Conservation (phyloP, 2,888 invertebrate species). For the Clanis bilineata region DNA sequence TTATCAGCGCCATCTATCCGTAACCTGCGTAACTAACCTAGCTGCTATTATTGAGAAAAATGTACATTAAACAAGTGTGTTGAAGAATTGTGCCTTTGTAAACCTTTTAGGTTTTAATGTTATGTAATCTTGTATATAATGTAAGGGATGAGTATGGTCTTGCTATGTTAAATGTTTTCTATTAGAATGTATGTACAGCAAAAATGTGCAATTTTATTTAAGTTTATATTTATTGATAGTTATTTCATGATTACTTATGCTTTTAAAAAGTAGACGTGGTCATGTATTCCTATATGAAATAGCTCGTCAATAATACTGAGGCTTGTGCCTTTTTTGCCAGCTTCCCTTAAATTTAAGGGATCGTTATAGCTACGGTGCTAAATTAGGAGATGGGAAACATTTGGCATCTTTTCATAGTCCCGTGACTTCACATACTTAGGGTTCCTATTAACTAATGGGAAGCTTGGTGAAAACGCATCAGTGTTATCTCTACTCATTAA, state of each 20-base stretch:
- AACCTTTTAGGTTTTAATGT: neutral
- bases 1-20: neutral
- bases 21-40: neutral
- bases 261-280: neutral
- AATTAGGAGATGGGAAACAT: too few species aligned
- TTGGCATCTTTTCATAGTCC: too few species aligned
- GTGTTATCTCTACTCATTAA: too few species aligned
- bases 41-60: constrained; percentile 1
- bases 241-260: neutral
- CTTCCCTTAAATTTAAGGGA: neutral
- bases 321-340: neutral
- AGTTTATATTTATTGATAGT: neutral
- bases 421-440: too few species aligned
- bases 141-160: neutral
- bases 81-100: constrained; percentile 2
- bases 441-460: too few species aligned
- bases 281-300: neutral
- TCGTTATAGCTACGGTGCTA: too few species aligned
- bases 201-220: constrained; percentile 8
- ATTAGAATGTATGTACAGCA: constrained; percentile 3
- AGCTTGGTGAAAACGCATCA: too few species aligned
- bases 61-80: neutral
- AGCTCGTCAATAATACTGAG: neutral
- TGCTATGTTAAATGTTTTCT: neutral
- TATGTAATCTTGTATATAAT: neutral